These are phyloP conservation scores for Parthenolecanium corni DNA, from an alignment of 2,888 invertebrate species.

Conservation along the genomic window DNA sequence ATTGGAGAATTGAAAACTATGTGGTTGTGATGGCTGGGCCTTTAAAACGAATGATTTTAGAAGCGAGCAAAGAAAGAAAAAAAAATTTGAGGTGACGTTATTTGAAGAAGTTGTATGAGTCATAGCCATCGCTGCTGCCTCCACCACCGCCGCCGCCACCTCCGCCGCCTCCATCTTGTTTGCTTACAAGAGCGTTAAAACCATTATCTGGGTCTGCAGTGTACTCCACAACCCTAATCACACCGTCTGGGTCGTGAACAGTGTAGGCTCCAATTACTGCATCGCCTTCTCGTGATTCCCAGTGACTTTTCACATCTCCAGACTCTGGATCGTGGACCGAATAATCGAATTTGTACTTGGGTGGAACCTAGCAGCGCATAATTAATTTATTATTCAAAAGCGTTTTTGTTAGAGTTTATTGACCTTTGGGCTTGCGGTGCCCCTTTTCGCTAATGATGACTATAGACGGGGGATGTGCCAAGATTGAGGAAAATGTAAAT, in stretches of 20 bases:
- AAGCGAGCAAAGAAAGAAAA: too few relatives aligned
- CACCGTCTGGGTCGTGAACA: constrained; percentile 35
- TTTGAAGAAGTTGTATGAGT: constrained; percentile 14
- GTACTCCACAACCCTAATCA: constrained; percentile 35
- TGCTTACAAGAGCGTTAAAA: constrained; percentile 35
- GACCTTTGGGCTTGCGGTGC: too few relatives aligned
- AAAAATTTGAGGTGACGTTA: not conserved
- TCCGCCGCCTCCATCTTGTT: constrained; percentile 33
- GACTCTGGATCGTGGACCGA: constrained; percentile 42
- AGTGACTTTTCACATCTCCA: constrained; percentile 42
- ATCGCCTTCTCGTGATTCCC: constrained; percentile 42
- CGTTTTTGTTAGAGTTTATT: too few relatives aligned
- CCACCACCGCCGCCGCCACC: constrained; percentile 33
- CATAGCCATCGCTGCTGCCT: constrained; percentile 30
- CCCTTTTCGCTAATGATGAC: not conserved
- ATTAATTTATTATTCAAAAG: too few relatives aligned
- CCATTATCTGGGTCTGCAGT: constrained; percentile 35
- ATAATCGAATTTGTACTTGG: constrained; percentile 42
- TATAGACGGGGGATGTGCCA: too few relatives aligned
- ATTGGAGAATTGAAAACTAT: too few relatives aligned
- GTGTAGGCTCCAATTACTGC: constrained; percentile 42
- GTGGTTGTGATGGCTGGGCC: too few relatives aligned
- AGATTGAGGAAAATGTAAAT: too few relatives aligned
- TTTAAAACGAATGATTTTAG: too few relatives aligned
- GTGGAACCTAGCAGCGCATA: constrained; percentile 39